Evolutionary conservation across 1,140 invertebrate genomes (phyloP), one percentile per base, ranked within the genome.

Genomic region (Samia ricini): DNA sequence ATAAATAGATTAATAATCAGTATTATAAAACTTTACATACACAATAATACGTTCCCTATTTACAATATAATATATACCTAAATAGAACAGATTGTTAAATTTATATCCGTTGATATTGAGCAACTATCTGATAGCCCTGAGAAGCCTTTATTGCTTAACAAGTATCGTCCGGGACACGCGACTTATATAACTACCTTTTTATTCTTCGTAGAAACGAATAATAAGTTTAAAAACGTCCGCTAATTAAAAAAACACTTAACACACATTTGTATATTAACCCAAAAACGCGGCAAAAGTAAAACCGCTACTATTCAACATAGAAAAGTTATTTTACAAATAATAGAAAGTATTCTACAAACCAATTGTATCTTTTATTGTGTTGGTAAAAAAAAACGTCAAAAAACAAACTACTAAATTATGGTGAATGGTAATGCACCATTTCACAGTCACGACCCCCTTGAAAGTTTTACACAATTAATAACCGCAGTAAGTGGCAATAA

Each of bases 381-480:
- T 4, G 19, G 56, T 51, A 60, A 77, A 69, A 76, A n/a, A 71
- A 81, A 77, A 74, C 50, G 48, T 64, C 62, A 63, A 77, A 76
- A n/a, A 81, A 80, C 71, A 72, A 79, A 83, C 68, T 77, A 68
- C 73, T 70, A 66, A 73, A 81, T 80, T 80, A 78, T 48, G 20
- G 56, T 61, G 52, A 67, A 56, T 57, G 59, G 73, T 84, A 86
- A 83, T 81, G 76, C 79, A 85, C 78, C 78, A 87, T 86, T 85
- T 84, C 83, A 81, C 73, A 81, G 82, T 86, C 83, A 85, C 84
- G 86, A 85, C 68, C 81, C 81, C 77, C 72, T 73, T 63, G 64
- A 75, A 70, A 79, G 76, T 81, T 81, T 83, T 76, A 72, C 67
- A 81, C 79, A 84, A 85, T 71, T 49, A 88, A 81, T 79, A 65